A percentile compares a stretch with the other conserved stretches of the same genome.
Evolutionary conservation across 2,797 vertebrate species (phyloP).

Genomic region (Gallinago stenura): DNA sequence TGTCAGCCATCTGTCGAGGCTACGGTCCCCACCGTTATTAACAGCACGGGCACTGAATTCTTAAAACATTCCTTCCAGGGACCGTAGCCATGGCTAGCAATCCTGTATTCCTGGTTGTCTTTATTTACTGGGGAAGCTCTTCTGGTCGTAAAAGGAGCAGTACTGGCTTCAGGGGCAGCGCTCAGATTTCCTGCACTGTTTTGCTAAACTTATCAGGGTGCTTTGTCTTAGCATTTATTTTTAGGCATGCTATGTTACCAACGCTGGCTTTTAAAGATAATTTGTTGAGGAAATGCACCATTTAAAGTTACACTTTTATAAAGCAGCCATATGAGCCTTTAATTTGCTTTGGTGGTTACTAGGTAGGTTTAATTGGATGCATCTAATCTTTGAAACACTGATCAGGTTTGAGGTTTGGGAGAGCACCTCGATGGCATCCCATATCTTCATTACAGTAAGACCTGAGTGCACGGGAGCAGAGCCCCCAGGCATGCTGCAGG

Average conservation of each 20-base stretch:
- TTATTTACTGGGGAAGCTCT: background rate
- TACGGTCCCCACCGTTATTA: background rate
- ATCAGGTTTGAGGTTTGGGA: background rate
- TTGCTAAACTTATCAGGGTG: background rate
- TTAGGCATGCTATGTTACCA: background rate
- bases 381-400: background rate
- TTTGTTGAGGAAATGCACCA: background rate
- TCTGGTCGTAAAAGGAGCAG: background rate
- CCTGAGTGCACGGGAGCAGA: background rate
- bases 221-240: background rate
- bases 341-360: background rate
- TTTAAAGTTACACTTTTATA: background rate
- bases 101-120: background rate
- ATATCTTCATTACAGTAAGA: background rate
- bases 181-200: background rate
- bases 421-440: rapidly evolving
- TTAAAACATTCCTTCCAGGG: background rate
- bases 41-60: background rate
- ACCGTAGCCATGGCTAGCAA: background rate
- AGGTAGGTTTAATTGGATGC: background rate
- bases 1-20: background rate
- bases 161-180: background rate
- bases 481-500: background rate
- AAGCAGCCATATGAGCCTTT: background rate
- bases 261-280: background rate